phyloP scores from a whole-genome alignment of 2,113 vertebrate species.

The Pomatorhinus ruficollis region DNA sequence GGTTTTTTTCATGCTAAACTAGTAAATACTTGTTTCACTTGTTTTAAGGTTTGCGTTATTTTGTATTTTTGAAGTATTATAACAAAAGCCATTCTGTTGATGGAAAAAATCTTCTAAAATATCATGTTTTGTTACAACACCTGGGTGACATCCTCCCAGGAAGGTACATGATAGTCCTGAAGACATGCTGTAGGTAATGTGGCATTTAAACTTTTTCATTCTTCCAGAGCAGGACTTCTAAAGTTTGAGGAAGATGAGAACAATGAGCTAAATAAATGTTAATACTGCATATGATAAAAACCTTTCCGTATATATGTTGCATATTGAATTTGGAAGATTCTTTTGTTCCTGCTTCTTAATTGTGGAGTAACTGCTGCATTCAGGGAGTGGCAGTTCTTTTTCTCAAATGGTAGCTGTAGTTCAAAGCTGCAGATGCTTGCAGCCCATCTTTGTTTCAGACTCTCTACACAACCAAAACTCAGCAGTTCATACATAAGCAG shows the following conservation, averaged over 20 bases:
- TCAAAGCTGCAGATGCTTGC: not conserved
- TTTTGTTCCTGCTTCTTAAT: not conserved
- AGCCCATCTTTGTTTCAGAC: not conserved
- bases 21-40: not conserved
- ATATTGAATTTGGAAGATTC: not conserved
- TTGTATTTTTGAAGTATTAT: not conserved
- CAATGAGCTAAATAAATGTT: not conserved
- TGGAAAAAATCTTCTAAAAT: not conserved
- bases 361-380: not conserved
- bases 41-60: not conserved
- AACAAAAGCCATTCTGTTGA: not conserved
- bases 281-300: fast-evolving
- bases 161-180: not conserved
- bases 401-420: not conserved
- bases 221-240: not conserved
- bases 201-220: not conserved
- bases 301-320: not conserved
- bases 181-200: not conserved
- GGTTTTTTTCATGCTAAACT: not conserved
- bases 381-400: not conserved
- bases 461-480: not conserved
- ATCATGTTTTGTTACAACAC: not conserved
- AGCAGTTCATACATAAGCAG: not conserved
- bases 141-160: not conserved
- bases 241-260: not conserved